Evolutionary conservation across 2,888 invertebrate species (phyloP), one percentile per base, ranked within the genome.

Genomic region (Lycocerus yunnanus): DNA sequence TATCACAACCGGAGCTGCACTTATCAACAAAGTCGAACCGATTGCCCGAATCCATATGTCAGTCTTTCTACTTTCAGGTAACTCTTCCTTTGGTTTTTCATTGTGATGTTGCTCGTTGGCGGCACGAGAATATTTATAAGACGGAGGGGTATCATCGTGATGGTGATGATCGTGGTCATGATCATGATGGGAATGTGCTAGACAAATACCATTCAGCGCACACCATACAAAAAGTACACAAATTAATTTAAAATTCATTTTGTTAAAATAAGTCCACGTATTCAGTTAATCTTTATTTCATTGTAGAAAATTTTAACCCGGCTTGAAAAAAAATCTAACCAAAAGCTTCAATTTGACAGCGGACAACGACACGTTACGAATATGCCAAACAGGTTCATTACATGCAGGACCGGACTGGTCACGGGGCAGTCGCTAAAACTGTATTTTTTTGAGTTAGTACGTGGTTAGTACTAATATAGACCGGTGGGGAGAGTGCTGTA

Each of bases 1-100:
- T 78, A 99, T 93, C 63, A 99, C 89, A 85, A 97, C 97, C 0
- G 99, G 99, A 5, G 97, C 97, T 71, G 96, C 93, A 85, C 98
- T 98, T 84, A 99, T 98, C 72, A 98, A 89, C 9, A 98, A 86
- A 0, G 99, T 99, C 1, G 99, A 96, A 20, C 92, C 92, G 83
- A 98, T 90, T 0, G 98, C 97, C 86, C 94, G 92, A 20, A 94
- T 81, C 93, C 97, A 97, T 24, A 93, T 79, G 70, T 85, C 84
- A 63, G 13, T 16, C 16, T 16, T 18, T 4, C 11, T 15, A 2
- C 6, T 63, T 63, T 63, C 61, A 2, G 20, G 18, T 18, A 63
- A 69, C 58, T 69, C 60, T 67, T 80, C 73, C 72, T 70, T 65
- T 68, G 66, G 61, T 60, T 73, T 66, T 24, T 70, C 65, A 27